Percentiles rank a stretch among this genome's conserved stretches.
Evolutionary conservation across 2,113 vertebrate genomes (phyloP).

Genomic region (Orthonyx spaldingii): DNA sequence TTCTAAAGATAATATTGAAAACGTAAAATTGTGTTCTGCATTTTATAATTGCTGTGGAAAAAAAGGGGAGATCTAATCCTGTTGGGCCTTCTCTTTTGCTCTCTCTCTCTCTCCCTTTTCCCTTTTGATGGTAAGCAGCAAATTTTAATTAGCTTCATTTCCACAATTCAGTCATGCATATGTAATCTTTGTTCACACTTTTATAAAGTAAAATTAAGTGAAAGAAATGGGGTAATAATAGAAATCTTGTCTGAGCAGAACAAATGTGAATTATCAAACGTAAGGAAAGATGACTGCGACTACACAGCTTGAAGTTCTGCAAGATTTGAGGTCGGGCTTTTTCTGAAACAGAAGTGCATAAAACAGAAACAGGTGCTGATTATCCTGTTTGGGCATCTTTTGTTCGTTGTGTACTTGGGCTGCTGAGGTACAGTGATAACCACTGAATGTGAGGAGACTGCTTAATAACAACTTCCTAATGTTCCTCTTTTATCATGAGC

Average conservation of each 20-base stretch:
- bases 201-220: constrained; percentile 71
- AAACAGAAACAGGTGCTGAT: constrained; percentile 56
- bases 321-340: constrained; percentile 47
- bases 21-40: constrained; percentile 34
- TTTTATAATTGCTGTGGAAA: constrained; percentile 64
- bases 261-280: constrained; percentile 67
- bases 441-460: constrained; percentile 44
- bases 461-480: constrained; percentile 47
- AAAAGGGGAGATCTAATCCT: constrained; percentile 60
- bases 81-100: constrained; percentile 28
- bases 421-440: constrained; percentile 53
- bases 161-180: constrained; percentile 67
- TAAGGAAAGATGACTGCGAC: constrained; percentile 27
- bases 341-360: constrained; percentile 28
- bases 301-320: constrained; percentile 44
- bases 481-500: constrained; percentile 34
- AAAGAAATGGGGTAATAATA: constrained; percentile 72
- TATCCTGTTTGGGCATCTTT: constrained; percentile 51
- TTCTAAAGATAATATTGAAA: constrained; percentile 62
- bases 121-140: constrained; percentile 50
- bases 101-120: constrained; percentile 42
- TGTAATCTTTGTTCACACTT: constrained; percentile 74
- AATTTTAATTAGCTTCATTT: constrained; percentile 71
- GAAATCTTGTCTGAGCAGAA: constrained; percentile 74
- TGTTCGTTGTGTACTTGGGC: constrained; percentile 24